Evolutionary conservation across 2,797 vertebrate species (phyloP), one percentile per base, ranked within the genome.

Genomic region (Champsocephalus esox): DNA sequence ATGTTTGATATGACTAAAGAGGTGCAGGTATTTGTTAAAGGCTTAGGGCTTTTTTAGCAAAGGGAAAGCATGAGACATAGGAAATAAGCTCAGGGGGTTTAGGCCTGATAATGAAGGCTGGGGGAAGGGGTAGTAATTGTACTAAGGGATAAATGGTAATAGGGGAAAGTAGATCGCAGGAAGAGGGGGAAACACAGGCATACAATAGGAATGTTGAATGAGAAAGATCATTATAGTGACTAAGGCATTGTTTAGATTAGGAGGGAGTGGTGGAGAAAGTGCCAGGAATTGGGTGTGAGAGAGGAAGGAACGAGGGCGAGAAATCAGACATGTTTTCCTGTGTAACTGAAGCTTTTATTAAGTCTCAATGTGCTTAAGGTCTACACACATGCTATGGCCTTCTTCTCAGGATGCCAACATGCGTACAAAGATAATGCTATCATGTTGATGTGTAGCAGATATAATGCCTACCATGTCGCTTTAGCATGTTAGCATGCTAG

Each of bases 151-250:
- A 67, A 80, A 81, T 68, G 65, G 46, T 14, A 58, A 73, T 21
- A 52, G 17, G 55, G 59, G 57, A 46, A 51, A 64, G 68, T 34
- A 76, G 77, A 78, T 52, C 68, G 67, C 67, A 75, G 77, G 69
- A 73, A 56, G 73, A 73, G 59, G 41, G 75, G 24, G 12, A 69
- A 38, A 72, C 56, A 57, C 10, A 19, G 43, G 9, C 58, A 58
- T 24, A 81, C 54, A 80, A 77, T 32, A 41, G 66, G 32, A 28
- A 44, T 19, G 69, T 43, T 65, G 56, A 71, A 69, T 60, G 50
- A 67, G n/a, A 32, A 69, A 44, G 78, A 63, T 76, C 65, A 74
- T 82, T 50, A 79, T 52, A 60, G 68, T 8, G 28, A 81, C 52
- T 48, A 75, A 50, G 56, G 69, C 60, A 66, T 71, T 81, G 70